These are phyloP conservation scores for Phataginus tetradactyla DNA, from an alignment of 2,797 vertebrate species.

Conservation along the genomic window DNA sequence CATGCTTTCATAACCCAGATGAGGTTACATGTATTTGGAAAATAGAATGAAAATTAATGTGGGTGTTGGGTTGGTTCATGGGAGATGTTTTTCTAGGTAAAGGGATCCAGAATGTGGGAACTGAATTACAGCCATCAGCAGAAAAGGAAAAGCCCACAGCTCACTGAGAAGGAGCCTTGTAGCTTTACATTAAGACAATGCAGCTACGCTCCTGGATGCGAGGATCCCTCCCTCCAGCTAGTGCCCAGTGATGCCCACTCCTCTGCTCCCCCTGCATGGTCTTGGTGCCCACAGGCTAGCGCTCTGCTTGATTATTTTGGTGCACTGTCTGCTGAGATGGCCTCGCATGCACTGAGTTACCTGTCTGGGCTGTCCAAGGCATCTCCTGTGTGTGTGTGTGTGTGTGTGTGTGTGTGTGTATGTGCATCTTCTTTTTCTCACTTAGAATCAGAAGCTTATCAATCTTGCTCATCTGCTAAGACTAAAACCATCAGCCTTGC, in stretches of 20 bases:
- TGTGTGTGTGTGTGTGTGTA: not conserved
- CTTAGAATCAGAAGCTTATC: not conserved
- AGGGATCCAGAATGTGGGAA: not conserved
- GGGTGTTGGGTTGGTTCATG: not conserved
- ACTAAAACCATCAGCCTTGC: not conserved
- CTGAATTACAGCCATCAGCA: not conserved
- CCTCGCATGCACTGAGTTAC: not conserved
- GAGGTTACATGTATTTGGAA: no score
- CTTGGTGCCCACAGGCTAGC: not conserved
- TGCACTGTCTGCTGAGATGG: not conserved
- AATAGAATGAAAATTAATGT: not conserved
- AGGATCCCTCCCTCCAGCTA: not conserved
- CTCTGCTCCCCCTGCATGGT: no score
- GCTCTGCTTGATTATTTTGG: not conserved
- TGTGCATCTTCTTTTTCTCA: not conserved
- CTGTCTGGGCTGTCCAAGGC: not conserved
- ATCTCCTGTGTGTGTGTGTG: not conserved
- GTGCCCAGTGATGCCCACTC: not conserved
- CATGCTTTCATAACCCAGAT: not conserved
- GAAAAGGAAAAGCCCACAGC: not conserved
- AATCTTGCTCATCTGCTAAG: not conserved
- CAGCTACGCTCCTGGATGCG: not conserved
- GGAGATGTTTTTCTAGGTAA: not conserved
- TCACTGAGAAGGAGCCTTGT: not conserved
- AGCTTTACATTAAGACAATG: not conserved